Percentiles rank a stretch among this genome's conserved stretches.
Evolutionary conservation across 2,113 vertebrate species (phyloP).

Genomic region (Microcebus murinus): DNA sequence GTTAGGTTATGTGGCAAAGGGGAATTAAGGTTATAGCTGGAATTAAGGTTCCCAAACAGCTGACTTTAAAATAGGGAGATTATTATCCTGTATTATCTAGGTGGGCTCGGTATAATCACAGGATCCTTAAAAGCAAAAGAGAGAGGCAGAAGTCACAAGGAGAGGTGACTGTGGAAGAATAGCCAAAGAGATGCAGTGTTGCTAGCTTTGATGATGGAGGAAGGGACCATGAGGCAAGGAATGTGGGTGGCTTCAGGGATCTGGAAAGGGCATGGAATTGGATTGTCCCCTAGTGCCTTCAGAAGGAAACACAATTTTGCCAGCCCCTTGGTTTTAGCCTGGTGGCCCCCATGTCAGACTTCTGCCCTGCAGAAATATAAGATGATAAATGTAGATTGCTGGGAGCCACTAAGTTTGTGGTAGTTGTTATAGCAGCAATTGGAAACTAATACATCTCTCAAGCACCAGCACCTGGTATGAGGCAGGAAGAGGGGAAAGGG

Average conservation of each 20-base stretch:
- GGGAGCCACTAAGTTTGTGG: not conserved
- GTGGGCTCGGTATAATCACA: not conserved
- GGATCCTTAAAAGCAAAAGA: not conserved
- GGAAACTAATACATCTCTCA: not conserved
- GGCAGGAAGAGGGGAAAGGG: not conserved
- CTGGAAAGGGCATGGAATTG: not conserved
- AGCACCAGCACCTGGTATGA: not conserved
- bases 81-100: not conserved
- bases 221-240: too few relatives aligned
- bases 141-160: not conserved
- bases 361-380: not conserved
- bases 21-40: not conserved
- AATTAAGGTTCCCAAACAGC: not conserved
- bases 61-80: not conserved
- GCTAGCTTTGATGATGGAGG: not conserved
- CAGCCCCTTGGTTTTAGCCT: not conserved
- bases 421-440: not conserved
- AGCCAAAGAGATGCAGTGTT: not conserved
- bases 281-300: not conserved
- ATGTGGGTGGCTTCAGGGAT: too few relatives aligned
- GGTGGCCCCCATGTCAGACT: not conserved
- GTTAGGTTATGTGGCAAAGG: not conserved
- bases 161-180: not conserved
- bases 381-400: not conserved
- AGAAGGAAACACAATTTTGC: not conserved